Evolutionary conservation across 2,888 invertebrate species (phyloP).

Genomic region (Sialis fuliginosa): DNA sequence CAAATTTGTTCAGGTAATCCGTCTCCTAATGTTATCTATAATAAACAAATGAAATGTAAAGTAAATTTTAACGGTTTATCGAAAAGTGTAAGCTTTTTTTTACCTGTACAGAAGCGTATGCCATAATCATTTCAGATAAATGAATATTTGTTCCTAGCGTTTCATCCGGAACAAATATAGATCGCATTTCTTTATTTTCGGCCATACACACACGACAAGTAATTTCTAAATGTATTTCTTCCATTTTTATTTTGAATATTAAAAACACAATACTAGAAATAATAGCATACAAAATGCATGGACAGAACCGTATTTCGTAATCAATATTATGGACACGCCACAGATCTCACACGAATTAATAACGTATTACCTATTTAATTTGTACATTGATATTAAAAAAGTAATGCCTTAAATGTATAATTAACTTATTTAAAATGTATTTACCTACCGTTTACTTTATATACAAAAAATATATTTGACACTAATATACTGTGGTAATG

Average conservation of each 20-base stretch:
- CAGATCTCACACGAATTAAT: too few relatives aligned
- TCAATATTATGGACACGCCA: too few relatives aligned
- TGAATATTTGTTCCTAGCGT: slow-evolving; percentile 18
- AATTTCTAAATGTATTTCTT: slow-evolving; percentile 10
- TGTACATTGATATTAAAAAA: too few relatives aligned
- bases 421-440: too few relatives aligned
- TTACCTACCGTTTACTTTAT: too few relatives aligned
- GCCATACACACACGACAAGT: slow-evolving; percentile 23
- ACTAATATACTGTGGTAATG: too few relatives aligned
- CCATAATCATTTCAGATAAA: slow-evolving; percentile 24
- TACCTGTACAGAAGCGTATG: slow-evolving; percentile 24
- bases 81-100: slow-evolving; percentile 4
- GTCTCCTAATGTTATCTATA: slow-evolving; percentile 28
- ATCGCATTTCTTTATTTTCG: slow-evolving; percentile 21
- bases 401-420: too few relatives aligned
- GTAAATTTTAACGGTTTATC: neutral
- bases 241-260: slow-evolving; percentile 1
- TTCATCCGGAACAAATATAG: slow-evolving; percentile 20
- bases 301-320: too few relatives aligned
- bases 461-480: too few relatives aligned
- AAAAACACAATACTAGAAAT: neutral
- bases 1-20: slow-evolving; percentile 42
- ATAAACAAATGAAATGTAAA: slow-evolving; percentile 8
- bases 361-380: too few relatives aligned
- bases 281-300: too few relatives aligned